Conservation (phyloP, 2,113 vertebrate genomes). For the Cyprinodon variegatus region DNA sequence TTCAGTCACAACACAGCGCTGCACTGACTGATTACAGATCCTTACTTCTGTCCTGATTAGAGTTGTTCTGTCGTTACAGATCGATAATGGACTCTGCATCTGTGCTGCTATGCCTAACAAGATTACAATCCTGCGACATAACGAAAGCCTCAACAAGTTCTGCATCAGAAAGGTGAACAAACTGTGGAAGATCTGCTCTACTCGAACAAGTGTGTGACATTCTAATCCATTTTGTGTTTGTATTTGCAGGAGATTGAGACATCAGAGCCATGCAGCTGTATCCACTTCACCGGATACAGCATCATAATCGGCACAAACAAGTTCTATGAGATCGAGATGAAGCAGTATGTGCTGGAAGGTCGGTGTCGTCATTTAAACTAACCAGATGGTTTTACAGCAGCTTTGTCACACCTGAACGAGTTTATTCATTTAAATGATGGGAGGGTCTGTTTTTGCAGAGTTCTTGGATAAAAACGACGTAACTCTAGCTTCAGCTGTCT, state of each 20-base stretch:
- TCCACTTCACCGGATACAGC: constrained; percentile 97
- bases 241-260: constrained; percentile 93
- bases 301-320: constrained; percentile 98
- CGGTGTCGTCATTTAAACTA: constrained; percentile 21
- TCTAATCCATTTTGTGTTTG: constrained; percentile 2
- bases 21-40: constrained; percentile 32
- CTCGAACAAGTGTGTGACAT: neutral
- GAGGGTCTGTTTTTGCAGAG: constrained; percentile 77
- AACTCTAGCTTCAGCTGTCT: constrained; percentile 93
- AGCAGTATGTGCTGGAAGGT: constrained; percentile 97
- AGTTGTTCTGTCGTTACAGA: constrained; percentile 76
- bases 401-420: constrained; percentile 14
- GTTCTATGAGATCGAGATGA: constrained; percentile 99
- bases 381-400: constrained; percentile 7
- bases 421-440: neutral
- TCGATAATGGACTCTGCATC: constrained; percentile 92
- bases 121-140: constrained; percentile 92
- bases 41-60: neutral
- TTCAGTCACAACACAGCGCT: constrained; percentile 9
- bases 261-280: constrained; percentile 98
- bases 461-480: constrained; percentile 99
- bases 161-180: constrained; percentile 93
- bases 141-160: constrained; percentile 95
- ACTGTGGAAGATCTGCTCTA: neutral
- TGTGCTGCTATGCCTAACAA: constrained; percentile 96